Evolutionary conservation across 2,797 vertebrate species (phyloP), one percentile per base, ranked within the genome.

Genomic region (Muraenolepis orangiensis): DNA sequence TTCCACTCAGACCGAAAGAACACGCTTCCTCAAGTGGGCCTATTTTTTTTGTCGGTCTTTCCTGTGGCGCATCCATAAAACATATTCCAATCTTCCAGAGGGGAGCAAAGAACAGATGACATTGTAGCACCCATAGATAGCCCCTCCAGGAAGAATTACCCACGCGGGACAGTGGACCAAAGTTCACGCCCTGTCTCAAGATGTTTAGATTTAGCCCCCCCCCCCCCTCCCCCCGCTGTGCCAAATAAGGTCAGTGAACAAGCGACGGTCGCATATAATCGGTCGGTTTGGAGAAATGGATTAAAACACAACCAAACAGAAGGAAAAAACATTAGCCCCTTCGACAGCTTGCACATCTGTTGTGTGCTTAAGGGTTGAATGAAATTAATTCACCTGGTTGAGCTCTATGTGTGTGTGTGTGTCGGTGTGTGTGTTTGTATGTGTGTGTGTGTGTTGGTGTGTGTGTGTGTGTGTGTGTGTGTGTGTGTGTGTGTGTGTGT

Each of bases 1-100:
- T 91, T 88, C 87, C 84, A 79, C 85, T 91, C 76, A 82, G 71
- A 86, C 80, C 80, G n/a, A n/a, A n/a, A 83, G 82, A 88, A 84
- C 81, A 81, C 46, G 38, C 70, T 74, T 75, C 30, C n/a, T 4
- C 42, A 66, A 78, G 67, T 69, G 71, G 78, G 78, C 76, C 42
- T n/a, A 66, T 66, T 75, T 12, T 23, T 66, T 26, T 26, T n/a
- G n/a, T n/a, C n/a, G 28, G 28, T 74, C 73, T 76, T 75, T 75
- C 69, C 83, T 40, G 0, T 61, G 64, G 12, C 29, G 14, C n/a
- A 64, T 26, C 23, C 64, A 26, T 66, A 26, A 67, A 29, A 18
- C 16, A 14, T 16, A 0, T 67, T 67, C 6, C 26, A 61, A 61
- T 61, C 20, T 23, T 61, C 51, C 2, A 61, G 51, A 61, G 23